phyloP scores from a whole-genome alignment of 1,140 invertebrate genomes.

The Leptopilina clavipes region DNA sequence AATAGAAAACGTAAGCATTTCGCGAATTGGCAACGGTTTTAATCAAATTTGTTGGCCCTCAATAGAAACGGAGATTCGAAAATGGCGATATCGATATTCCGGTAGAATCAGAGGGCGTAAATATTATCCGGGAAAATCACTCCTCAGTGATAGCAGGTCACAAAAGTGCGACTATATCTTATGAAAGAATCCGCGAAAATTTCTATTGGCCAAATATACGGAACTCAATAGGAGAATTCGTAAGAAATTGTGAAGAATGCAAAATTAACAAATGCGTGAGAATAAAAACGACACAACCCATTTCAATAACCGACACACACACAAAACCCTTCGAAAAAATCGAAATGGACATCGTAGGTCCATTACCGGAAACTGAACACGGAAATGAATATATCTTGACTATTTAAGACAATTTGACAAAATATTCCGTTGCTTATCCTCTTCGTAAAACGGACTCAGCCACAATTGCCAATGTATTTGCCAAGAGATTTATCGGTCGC shows the following conservation, averaged over 20 bases:
- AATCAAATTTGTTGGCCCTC: background rate
- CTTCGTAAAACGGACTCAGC: background rate
- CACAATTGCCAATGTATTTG: background rate
- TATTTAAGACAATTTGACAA: conserved; percentile 60
- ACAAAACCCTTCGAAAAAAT: conserved; percentile 46
- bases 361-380: conserved; percentile 45
- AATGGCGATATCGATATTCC: conserved; percentile 6
- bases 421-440: conserved; percentile 44
- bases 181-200: conserved; percentile 38
- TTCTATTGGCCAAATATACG: conserved; percentile 49
- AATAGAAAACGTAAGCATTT: background rate
- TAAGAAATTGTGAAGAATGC: conserved; percentile 45
- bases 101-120: background rate
- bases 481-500: background rate
- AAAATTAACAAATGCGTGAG: conserved; percentile 44
- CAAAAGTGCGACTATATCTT: conserved; percentile 43
- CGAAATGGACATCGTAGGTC: conserved; percentile 60
- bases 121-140: conserved; percentile 39
- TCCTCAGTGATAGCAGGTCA: conserved; percentile 39
- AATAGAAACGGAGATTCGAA: too few species aligned
- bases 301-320: conserved; percentile 51
- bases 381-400: conserved; percentile 62
- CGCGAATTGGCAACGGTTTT: background rate
- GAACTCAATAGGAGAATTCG: conserved; percentile 40
- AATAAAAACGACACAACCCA: conserved; percentile 44